Base-by-base conservation (phyloP, 2,113 vertebrate species). In the Lucifuga dentata region DNA sequence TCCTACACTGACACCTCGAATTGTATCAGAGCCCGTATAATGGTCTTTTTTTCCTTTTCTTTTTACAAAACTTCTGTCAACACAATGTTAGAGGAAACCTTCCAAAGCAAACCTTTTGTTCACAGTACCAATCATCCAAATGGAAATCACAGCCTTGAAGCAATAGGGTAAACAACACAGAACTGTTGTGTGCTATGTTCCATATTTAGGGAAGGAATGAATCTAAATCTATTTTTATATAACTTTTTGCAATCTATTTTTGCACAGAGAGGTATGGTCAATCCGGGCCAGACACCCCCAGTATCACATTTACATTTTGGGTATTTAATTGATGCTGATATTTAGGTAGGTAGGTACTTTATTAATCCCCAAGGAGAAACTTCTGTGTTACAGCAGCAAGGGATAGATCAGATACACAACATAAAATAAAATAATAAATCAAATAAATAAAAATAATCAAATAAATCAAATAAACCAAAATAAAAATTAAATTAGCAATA, bases 111-210 rank as follows among this genome's bases (percentile, higher is more conserved):
- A 9, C 57, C 50, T 69, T 53, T 60, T 56, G 5, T 73, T 36
- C 63, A 65, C 41, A 60, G 55, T 73, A 39, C 51, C 45, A 74
- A 48, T 72, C 15, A 78, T 70, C 50, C 59, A 71, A 64, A 69
- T 73, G n/a, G 39, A 80, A 83, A 88, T 77, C 39, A 68, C 45
- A 81, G 40, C 70, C 55, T 68, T 69, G 38, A 65, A 72, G 58
- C 45, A 75, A 77, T 17, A 46, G 45, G 24, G 75, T 63, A 69
- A 89, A 73, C 58, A 81, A 62, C 61, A 74, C 32, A 40, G 13
- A 49, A 74, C 38, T 29, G 29, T 11, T 58, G 20, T 39, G 15
- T 55, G 23, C 57, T 15, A 17, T 48, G 55, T n/a, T 16, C n/a
- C 26, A 39, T 63, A 69, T 66, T 79, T 48, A 41, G 17, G 29